These are phyloP conservation scores for Gyrodactylus salaris DNA, from an alignment of 1,140 invertebrate genomes.

Conservation along the genomic window DNA sequence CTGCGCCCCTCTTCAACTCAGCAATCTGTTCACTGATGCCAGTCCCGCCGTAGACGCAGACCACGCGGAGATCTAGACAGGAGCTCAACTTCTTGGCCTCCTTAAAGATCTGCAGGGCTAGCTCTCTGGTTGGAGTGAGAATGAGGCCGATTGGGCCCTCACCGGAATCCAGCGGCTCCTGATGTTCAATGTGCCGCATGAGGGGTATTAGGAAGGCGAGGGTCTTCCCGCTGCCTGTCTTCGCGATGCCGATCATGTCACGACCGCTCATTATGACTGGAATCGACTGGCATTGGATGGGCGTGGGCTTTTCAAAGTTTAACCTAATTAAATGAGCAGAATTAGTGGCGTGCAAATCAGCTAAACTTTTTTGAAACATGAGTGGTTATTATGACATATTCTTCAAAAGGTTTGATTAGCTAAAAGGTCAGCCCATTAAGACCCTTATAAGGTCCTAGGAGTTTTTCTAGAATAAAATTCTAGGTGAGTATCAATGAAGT, in stretches of 20 bases:
- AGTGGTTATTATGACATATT: too few species aligned
- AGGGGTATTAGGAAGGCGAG: constrained; percentile 85
- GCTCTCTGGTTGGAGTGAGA: constrained; percentile 83
- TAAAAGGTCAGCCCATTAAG: too few species aligned
- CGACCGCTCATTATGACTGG: constrained; percentile 84
- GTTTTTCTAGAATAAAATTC: too few species aligned
- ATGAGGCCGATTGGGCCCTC: constrained; percentile 76
- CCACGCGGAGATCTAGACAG: constrained; percentile 42
- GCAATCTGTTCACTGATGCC: constrained; percentile 86
- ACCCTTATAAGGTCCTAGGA: too few species aligned
- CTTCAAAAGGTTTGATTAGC: too few species aligned
- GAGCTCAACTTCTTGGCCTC: constrained; percentile 85
- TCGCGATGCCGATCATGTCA: constrained; percentile 91
- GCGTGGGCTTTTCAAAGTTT: constrained; percentile 77
- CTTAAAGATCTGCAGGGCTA: constrained; percentile 92
- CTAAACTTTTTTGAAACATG: too few species aligned
- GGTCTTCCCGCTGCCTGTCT: constrained; percentile 94
- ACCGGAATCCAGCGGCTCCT: constrained; percentile 54
- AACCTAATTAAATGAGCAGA: too few species aligned
- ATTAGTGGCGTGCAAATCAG: too few species aligned
- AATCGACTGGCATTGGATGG: constrained; percentile 87
- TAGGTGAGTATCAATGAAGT: too few species aligned
- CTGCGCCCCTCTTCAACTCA: constrained; percentile 74
- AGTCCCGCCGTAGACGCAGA: constrained; percentile 92
- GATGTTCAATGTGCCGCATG: constrained; percentile 85